phyloP scores from a whole-genome alignment of 2,797 vertebrate genomes.

The Myoxocephalus aenaeus region DNA sequence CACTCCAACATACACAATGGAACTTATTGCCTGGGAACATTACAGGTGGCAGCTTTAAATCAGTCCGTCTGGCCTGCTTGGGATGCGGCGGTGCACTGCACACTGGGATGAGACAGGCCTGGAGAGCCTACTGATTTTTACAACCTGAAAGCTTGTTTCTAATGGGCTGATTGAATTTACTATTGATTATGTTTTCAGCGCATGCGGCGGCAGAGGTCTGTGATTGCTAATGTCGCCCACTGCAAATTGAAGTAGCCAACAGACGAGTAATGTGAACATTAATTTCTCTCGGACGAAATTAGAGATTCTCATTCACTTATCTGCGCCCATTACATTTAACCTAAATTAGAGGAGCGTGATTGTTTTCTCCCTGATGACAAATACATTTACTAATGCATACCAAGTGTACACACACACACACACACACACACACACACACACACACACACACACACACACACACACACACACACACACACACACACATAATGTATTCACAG shows the following conservation, averaged over 20 bases:
- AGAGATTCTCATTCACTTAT: conserved; percentile 51
- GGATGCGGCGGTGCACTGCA: conserved; percentile 21
- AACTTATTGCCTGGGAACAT: background rate
- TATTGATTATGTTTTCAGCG: conserved; percentile 73
- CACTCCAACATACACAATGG: background rate
- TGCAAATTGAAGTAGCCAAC: conserved; percentile 60
- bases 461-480: too few relatives aligned
- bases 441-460: too few relatives aligned
- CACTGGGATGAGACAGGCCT: conserved; percentile 25
- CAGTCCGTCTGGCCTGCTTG: conserved; percentile 31
- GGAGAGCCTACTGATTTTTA: conserved; percentile 58
- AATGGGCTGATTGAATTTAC: conserved; percentile 67
- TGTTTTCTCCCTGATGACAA: conserved; percentile 42
- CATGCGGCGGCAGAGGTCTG: conserved; percentile 48
- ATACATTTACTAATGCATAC: conserved; percentile 24
- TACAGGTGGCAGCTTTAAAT: conserved; percentile 10
- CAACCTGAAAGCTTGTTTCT: conserved; percentile 62
- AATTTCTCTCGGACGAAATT: conserved; percentile 49
- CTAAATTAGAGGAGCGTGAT: conserved; percentile 44
- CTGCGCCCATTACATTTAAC: conserved; percentile 46
- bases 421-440: background rate
- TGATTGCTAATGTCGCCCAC: conserved; percentile 57
- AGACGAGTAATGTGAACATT: conserved; percentile 46
- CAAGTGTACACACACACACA: background rate
- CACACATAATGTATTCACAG: conserved; percentile 24